phyloP scores from a whole-genome alignment of 2,113 vertebrate species.

The Zosterops hypoxanthus region DNA sequence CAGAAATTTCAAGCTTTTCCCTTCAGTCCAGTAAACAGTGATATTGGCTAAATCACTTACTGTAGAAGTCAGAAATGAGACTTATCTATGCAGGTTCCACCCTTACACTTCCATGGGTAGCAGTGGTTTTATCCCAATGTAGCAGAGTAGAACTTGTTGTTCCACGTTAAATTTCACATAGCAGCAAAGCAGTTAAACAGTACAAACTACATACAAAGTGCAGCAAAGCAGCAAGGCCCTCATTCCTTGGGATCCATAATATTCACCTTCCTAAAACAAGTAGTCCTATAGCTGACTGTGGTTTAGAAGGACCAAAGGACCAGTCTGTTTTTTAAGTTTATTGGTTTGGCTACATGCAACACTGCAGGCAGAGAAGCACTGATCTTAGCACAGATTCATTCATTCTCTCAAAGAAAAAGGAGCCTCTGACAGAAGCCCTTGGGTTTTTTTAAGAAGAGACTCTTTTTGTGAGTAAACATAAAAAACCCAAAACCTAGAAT shows the following conservation, averaged over 20 bases:
- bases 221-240: not conserved
- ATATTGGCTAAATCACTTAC: not conserved
- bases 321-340: not conserved
- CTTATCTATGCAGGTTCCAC: not conserved
- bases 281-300: not conserved
- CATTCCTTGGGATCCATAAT: not conserved
- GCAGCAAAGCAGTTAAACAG: not conserved
- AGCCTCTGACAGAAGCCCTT: not conserved
- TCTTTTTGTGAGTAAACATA: not conserved
- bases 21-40: not conserved
- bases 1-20: not conserved
- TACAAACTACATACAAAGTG: not conserved
- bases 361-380: not conserved
- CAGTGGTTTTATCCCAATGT: not conserved
- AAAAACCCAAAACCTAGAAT: not conserved
- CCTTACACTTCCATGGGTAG: not conserved
- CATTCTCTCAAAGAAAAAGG: not conserved
- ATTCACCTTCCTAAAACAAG: not conserved
- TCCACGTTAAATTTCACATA: not conserved
- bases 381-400: not conserved
- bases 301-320: not conserved
- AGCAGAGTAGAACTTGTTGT: not conserved
- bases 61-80: not conserved
- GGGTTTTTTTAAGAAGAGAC: not conserved
- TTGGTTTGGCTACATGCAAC: rapidly evolving